phyloP scores from a whole-genome alignment of 2,888 invertebrate genomes.

The Drosophila melanocephala region DNA sequence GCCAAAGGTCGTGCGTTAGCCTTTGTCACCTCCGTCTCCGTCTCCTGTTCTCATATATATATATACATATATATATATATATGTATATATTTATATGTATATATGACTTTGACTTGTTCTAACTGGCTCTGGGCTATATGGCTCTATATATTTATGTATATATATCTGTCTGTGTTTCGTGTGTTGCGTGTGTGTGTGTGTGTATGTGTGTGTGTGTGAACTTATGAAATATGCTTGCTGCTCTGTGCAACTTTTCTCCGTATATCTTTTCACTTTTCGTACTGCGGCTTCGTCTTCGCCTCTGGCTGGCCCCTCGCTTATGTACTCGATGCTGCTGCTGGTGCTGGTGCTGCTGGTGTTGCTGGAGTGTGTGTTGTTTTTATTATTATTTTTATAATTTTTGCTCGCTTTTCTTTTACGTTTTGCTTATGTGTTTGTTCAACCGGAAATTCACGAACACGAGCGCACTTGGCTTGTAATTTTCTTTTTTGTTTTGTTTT shows the following conservation, averaged over 20 bases:
- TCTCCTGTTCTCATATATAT: conserved; percentile 9
- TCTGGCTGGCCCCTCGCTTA: conserved; percentile 41
- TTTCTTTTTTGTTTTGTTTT: conserved; percentile 36
- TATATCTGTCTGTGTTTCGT: not conserved
- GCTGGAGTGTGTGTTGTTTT: conserved; percentile 53
- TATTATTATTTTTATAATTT: conserved; percentile 67
- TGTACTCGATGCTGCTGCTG: conserved; percentile 51
- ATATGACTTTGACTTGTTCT: conserved; percentile 45
- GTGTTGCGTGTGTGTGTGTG: conserved; percentile 4
- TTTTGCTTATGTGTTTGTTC: conserved; percentile 81
- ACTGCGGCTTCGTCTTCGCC: conserved; percentile 50
- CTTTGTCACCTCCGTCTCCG: conserved; percentile 67
- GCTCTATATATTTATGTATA: conserved; percentile 29
- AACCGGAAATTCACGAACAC: conserved; percentile 83
- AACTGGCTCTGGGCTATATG: conserved; percentile 53
- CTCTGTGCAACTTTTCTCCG: conserved; percentile 62
- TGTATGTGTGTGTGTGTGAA: conserved; percentile 47
- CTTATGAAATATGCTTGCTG: conserved; percentile 78
- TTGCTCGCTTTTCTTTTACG: conserved; percentile 60
- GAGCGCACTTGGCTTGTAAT: conserved; percentile 77
- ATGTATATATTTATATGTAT: not conserved
- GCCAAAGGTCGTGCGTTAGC: conserved; percentile 81
- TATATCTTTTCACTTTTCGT: conserved; percentile 79
- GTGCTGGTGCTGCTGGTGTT: conserved; percentile 15
- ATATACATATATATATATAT: not conserved